A percentile compares a stretch with the other conserved stretches of the same genome.
Evolutionary conservation across 2,113 vertebrate genomes (phyloP).

Genomic region (Vombatus ursinus): DNA sequence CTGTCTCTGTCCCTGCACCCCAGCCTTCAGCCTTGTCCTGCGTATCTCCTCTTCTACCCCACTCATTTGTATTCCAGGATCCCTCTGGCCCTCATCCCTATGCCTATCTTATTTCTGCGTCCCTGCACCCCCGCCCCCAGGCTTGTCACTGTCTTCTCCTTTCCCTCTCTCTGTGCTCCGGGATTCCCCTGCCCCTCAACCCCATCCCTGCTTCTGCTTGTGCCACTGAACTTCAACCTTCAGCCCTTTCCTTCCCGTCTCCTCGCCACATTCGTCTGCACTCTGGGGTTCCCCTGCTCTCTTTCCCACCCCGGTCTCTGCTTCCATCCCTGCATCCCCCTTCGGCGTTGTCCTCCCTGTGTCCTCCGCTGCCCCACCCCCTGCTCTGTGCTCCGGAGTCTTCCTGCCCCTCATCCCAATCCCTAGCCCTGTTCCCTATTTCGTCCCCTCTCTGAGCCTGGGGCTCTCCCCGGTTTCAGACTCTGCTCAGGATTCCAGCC

Average conservation of each 20-base stretch:
- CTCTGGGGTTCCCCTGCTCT: neutral
- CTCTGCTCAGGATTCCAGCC: neutral
- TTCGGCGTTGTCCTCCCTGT: neutral
- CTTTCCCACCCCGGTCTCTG: neutral
- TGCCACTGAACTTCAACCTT: rapidly evolving
- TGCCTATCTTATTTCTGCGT: neutral
- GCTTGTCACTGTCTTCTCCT: neutral
- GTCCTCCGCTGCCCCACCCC: neutral
- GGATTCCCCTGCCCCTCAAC: neutral
- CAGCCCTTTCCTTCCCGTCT: neutral
- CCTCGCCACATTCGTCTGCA: no score
- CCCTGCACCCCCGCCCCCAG: neutral
- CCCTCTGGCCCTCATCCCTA: neutral
- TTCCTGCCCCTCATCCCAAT: neutral
- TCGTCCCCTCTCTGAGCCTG: neutral
- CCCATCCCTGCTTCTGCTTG: neutral
- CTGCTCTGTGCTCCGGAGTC: neutral
- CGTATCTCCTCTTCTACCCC: neutral
- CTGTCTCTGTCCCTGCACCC: neutral
- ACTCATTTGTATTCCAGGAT: neutral
- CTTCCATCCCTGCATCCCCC: neutral
- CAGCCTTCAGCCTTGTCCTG: neutral
- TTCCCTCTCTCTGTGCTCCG: neutral
- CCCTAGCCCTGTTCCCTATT: neutral
- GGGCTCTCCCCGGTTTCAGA: neutral